Evolutionary conservation across 2,113 vertebrate genomes (phyloP).

Genomic region (human): GRCh38 chr2:39744501-39745000

Average conservation of each 20-base stretch:
- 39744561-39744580: constrained; percentile 34
- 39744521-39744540: background rate
- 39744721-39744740: constrained; percentile 59
- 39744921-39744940: background rate
- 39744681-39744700: constrained; percentile 44
- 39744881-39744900: background rate
- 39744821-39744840: background rate
- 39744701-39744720: constrained; percentile 14
- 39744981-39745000: background rate
- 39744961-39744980: background rate
- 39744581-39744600: constrained; percentile 16
- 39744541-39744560: constrained; percentile 4
- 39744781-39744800: background rate
- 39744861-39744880: background rate
- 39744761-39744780: background rate
- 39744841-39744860: background rate
- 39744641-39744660: constrained; percentile 44
- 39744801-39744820: constrained; percentile 47
- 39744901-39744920: constrained; percentile 29
- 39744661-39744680: background rate
- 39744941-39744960: background rate
- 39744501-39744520: background rate
- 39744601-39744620: constrained; percentile 37
- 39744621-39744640: constrained; percentile 4
- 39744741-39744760: constrained; percentile 51